Conservation (phyloP, 2,113 vertebrate species). For the Grammomys dolichurus region DNA sequence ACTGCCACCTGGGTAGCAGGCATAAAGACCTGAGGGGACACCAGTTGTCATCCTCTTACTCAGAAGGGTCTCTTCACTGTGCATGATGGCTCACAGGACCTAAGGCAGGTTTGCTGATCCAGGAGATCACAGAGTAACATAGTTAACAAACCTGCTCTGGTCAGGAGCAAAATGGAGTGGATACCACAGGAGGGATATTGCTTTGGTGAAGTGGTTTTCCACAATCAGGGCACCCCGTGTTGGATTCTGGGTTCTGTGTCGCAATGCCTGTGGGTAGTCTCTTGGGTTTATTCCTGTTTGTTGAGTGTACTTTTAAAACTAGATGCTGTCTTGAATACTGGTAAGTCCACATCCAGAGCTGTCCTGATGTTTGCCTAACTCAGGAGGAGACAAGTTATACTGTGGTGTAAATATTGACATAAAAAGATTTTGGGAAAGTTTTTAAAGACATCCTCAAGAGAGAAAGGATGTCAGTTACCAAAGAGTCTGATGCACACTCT, state of each 20-base stretch:
- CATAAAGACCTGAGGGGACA: background rate
- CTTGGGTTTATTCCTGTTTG: background rate
- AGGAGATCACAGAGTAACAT: background rate
- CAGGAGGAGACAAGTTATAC: background rate
- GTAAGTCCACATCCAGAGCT: background rate
- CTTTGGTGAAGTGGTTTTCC: background rate
- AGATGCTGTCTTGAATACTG: background rate
- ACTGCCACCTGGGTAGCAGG: background rate
- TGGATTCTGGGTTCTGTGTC: background rate
- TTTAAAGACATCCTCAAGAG: background rate
- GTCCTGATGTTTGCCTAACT: background rate
- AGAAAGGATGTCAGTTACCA: background rate
- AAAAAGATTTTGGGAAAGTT: background rate
- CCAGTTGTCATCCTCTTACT: background rate
- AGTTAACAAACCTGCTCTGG: background rate
- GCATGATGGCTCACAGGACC: background rate
- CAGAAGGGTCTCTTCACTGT: background rate
- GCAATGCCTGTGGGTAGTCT: too few species aligned
- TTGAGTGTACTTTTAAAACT: background rate
- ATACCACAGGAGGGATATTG: background rate
- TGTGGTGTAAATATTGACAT: background rate
- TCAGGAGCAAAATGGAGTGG: background rate
- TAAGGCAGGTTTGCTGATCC: background rate
- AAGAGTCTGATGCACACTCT: background rate
- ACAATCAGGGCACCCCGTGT: background rate